These are phyloP conservation scores for Hoplias malabaricus DNA, from an alignment of 2,113 vertebrate species.

Conservation along the genomic window DNA sequence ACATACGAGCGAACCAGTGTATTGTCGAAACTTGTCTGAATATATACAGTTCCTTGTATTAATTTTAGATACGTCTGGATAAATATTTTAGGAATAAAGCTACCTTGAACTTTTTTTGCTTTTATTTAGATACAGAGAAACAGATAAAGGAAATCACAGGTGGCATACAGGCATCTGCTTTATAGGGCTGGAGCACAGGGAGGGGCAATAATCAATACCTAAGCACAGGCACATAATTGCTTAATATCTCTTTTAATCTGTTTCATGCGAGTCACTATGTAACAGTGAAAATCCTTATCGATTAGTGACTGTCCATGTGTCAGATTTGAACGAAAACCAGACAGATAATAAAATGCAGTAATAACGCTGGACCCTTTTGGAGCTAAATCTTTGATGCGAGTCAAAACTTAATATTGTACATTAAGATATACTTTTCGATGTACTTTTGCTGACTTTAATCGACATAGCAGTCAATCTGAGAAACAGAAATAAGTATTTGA, in stretches of 20 bases:
- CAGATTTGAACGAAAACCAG: constrained; percentile 27
- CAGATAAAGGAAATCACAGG: neutral
- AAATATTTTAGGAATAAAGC: neutral
- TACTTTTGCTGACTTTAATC: neutral
- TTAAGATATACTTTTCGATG: neutral
- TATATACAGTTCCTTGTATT: too few relatives aligned
- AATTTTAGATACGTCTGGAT: too few relatives aligned
- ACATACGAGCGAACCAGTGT: too few relatives aligned
- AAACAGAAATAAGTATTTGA: neutral
- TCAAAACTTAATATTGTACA: neutral
- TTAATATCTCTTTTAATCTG: neutral
- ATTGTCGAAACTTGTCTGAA: too few relatives aligned
- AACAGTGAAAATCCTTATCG: constrained; percentile 34
- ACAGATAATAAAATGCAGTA: constrained; percentile 11
- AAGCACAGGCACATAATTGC: neutral
- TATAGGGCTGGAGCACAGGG: neutral
- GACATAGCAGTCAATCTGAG: neutral
- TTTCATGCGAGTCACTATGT: neutral
- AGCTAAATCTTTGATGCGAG: neutral
- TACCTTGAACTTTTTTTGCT: too few relatives aligned
- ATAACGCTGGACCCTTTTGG: neutral
- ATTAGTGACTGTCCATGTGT: constrained; percentile 14
- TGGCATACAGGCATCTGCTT: neutral
- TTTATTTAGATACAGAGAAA: neutral
- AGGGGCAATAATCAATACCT: neutral